phyloP scores from a whole-genome alignment of 2,113 vertebrate species.

The Caranx melampygus region DNA sequence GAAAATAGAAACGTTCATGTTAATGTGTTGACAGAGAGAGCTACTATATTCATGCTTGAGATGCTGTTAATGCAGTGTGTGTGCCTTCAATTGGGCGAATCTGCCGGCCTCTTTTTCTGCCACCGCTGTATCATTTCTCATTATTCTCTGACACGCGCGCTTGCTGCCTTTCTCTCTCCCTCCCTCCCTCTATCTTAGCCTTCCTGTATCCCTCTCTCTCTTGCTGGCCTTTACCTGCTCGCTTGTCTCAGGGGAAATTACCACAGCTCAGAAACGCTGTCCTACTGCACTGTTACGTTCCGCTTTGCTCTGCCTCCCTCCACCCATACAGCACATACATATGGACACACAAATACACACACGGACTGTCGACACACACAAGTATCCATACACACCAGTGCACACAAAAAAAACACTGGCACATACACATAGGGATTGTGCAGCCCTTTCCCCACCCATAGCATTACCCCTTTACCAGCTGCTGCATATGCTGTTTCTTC shows the following conservation, averaged over 20 bases:
- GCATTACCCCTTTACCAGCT: conserved; percentile 40
- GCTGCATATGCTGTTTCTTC: conserved; percentile 18
- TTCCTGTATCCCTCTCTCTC: conserved; percentile 40
- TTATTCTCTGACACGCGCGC: conserved; percentile 76
- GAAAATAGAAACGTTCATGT: conserved; percentile 59
- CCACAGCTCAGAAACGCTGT: conserved; percentile 75
- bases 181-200: conserved; percentile 24
- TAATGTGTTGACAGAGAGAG: conserved; percentile 61
- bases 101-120: conserved; percentile 50
- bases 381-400: no score
- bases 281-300: conserved; percentile 68
- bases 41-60: conserved; percentile 42
- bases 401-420: conserved; percentile 22
- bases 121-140: conserved; percentile 76
- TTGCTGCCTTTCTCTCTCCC: conserved; percentile 47
- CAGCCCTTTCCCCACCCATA: conserved; percentile 33
- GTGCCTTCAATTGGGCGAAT: conserved; percentile 52
- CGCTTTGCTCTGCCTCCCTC: conserved; percentile 57
- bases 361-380: conserved; percentile 18
- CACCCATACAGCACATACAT: conserved; percentile 45
- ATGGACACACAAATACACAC: conserved; percentile 36
- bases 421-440: conserved; percentile 18
- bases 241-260: conserved; percentile 83
- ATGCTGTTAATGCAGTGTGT: conserved; percentile 25
- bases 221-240: conserved; percentile 80